Conservation (phyloP, 1,140 invertebrate species). For the Penaeus indicus region DNA sequence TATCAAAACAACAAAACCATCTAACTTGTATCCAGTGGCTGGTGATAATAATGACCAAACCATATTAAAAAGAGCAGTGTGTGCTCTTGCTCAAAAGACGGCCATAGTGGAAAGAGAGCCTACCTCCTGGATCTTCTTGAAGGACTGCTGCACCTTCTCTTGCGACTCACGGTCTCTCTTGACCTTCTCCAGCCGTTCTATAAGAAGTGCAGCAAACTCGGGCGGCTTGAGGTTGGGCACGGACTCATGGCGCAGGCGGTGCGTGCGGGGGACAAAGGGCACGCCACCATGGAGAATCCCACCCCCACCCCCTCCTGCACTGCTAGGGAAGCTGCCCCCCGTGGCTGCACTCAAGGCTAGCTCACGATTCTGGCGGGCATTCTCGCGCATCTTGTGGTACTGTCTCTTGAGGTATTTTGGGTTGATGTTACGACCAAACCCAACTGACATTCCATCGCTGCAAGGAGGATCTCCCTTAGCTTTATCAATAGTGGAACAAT, state of each 20-base stretch:
- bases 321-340: neutral
- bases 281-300: conserved; percentile 32
- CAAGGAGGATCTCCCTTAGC: neutral
- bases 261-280: conserved; percentile 53
- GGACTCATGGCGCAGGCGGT: conserved; percentile 35
- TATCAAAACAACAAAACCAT: too few relatives aligned
- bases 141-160: conserved; percentile 55
- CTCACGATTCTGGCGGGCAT: conserved; percentile 54
- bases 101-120: too few relatives aligned
- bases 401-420: conserved; percentile 55
- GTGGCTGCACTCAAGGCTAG: conserved; percentile 17
- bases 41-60: too few relatives aligned
- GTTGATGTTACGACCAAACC: conserved; percentile 31
- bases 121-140: conserved; percentile 53
- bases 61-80: too few relatives aligned
- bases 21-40: too few relatives aligned
- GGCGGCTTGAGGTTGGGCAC: conserved; percentile 40
- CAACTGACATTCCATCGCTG: conserved; percentile 51
- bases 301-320: conserved; percentile 4
- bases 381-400: conserved; percentile 53
- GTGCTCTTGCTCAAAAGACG: too few relatives aligned
- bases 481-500: too few relatives aligned
- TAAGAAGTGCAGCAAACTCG: conserved; percentile 53
- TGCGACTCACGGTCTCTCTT: conserved; percentile 53
- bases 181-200: conserved; percentile 56